Conservation (phyloP, 2,797 vertebrate species). For the Decapterus maruadsi region DNA sequence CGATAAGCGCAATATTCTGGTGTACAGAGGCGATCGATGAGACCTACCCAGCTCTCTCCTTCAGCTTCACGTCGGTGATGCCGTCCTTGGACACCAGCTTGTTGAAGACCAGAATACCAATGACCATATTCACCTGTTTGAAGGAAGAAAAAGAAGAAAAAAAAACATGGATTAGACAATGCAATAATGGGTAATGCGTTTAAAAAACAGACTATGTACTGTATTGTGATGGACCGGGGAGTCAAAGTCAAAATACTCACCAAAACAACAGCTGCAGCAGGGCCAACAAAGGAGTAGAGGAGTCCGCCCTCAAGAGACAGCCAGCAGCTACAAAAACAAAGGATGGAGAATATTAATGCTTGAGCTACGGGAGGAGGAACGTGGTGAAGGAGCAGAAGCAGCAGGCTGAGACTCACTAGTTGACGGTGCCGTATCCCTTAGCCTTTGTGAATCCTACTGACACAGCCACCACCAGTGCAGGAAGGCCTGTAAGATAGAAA, state of each 20-base stretch:
- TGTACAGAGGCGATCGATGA: constrained; percentile 59
- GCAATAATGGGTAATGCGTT: constrained; percentile 42
- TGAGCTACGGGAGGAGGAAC: constrained; percentile 25
- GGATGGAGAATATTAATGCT: constrained; percentile 39
- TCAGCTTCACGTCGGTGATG: constrained; percentile 99
- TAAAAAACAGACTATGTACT: constrained; percentile 12
- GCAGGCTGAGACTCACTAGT: constrained; percentile 89
- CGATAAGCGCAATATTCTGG: constrained; percentile 53
- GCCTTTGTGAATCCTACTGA: constrained; percentile 98
- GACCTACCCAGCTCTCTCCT: constrained; percentile 99
- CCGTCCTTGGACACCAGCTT: constrained; percentile 99
- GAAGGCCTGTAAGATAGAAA: constrained; percentile 86
- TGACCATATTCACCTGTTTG: constrained; percentile 99
- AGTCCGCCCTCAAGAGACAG: constrained; percentile 97
- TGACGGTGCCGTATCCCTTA: constrained; percentile 96
- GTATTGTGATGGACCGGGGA: constrained; percentile 12
- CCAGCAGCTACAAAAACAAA: constrained; percentile 91
- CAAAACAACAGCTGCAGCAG: constrained; percentile 97
- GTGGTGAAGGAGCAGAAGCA: background rate
- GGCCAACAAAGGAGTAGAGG: constrained; percentile 98
- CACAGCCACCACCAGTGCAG: constrained; percentile 95
- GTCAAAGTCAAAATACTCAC: constrained; percentile 81
- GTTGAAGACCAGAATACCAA: constrained; percentile 99
- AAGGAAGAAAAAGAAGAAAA: constrained; percentile 50
- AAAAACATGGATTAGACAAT: constrained; percentile 50